Evolutionary conservation across 2,888 invertebrate species (phyloP), one percentile per base, ranked within the genome.

Genomic region (Catonia carolina): DNA sequence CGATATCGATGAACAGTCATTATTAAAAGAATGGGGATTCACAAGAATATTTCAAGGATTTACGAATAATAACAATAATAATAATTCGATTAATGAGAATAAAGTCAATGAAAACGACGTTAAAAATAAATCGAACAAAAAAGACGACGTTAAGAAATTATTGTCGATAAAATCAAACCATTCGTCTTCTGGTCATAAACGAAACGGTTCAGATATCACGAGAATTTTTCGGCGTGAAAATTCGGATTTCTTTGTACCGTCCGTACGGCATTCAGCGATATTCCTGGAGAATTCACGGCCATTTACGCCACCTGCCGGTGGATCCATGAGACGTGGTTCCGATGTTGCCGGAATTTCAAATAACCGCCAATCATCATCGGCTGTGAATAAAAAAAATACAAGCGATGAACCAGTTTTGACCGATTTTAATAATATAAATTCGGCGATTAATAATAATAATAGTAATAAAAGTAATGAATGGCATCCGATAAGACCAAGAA

Each of bases 1-100:
- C 1, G 83, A 84, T 69, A 77, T 83, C 67, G 88, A 88, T 70
- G 89, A 89, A 72, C 86, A 86, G 61, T 83, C 84, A 54, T 78
- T 90, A 62, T 78, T 90, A 66, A 86, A 87, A 74, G 89, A 90
- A 69, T 90, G 89, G 90, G 86, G 90, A 75, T 85, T 90, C 73
- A 86, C 87, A 64, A 82, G 85, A 70, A 89, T 90, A 77, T 89
- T 90, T 74, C 86, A 73, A 67, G 74, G 73, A 60, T 72, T 74
- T 68, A 73, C 71, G 67, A 72, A 72, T 65, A 68, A 70, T 47
- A 66, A 71, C 65, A 73, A 73, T 63, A 69, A 70, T 66, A 69
- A 23, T 69, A 61, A 78, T 67, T 68, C 71, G 47, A 66, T 72
- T 65, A 73, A 73, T 63, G 69, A 70, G 66, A 69, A 23, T 69